These are phyloP conservation scores for Zaprionus davidi DNA, from an alignment of 1,140 invertebrate species.

Conservation along the genomic window DNA sequence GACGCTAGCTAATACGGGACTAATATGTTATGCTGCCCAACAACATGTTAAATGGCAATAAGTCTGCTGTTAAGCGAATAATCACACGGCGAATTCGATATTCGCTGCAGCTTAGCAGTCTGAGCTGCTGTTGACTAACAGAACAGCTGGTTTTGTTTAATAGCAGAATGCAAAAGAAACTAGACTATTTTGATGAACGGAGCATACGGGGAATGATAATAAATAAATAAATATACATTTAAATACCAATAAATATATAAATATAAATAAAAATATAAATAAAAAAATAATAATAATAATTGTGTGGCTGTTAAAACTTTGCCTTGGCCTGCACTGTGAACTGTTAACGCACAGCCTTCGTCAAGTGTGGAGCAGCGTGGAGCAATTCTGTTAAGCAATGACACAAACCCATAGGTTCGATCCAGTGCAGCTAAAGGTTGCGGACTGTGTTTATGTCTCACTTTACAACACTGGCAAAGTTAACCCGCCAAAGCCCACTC, in stretches of 20 bases:
- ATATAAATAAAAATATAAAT: neutral
- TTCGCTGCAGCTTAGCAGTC: conserved; percentile 16
- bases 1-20: conserved; percentile 7
- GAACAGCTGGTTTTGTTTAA: conserved; percentile 5
- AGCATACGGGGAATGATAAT: neutral
- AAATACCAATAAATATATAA: neutral
- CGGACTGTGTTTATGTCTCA: neutral
- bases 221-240: neutral
- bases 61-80: conserved; percentile 3
- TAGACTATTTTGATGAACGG: neutral
- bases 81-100: neutral
- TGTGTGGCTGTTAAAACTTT: too few relatives aligned
- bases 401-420: neutral
- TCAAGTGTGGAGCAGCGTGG: neutral
- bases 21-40: conserved; percentile 7
- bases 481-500: neutral
- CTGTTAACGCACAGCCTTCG: neutral
- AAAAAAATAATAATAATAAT: too few relatives aligned
- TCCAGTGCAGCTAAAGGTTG: neutral
- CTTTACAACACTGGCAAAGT: neutral
- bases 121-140: conserved; percentile 11
- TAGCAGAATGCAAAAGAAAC: neutral
- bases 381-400: neutral
- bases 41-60: conserved; percentile 11
- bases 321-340: neutral